Conservation (phyloP, 2,888 invertebrate genomes). For the Agonopterix heracliana region DNA sequence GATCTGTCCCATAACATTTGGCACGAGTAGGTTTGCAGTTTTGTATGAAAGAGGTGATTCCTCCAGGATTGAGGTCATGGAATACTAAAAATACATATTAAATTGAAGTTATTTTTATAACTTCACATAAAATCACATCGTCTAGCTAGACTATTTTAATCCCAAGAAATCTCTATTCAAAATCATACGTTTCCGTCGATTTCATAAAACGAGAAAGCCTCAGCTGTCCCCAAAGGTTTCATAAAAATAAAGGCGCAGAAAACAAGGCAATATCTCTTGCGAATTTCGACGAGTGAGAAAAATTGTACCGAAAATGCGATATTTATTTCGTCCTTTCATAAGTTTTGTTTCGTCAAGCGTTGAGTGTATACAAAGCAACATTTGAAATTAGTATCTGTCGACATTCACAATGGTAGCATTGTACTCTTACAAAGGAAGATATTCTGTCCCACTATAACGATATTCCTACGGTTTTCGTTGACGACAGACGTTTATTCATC, state of each 20-base stretch:
- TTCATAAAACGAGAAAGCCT: conserved; percentile 5
- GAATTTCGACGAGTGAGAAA: conserved; percentile 7
- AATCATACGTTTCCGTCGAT: not conserved
- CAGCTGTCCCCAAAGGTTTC: conserved; percentile 15
- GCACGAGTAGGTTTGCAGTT: too few relatives aligned
- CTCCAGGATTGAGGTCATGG: too few relatives aligned
- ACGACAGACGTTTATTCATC: conserved; percentile 36
- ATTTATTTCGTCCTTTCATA: conserved; percentile 23
- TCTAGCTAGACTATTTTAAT: too few relatives aligned
- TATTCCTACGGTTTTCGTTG: conserved; percentile 40
- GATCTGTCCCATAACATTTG: too few relatives aligned
- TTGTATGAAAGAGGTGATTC: too few relatives aligned
- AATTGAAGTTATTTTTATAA: too few relatives aligned
- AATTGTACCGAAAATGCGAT: conserved; percentile 17
- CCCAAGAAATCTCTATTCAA: too few relatives aligned
- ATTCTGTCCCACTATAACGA: conserved; percentile 45
- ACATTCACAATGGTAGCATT: conserved; percentile 46
- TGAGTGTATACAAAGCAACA: conserved; percentile 30
- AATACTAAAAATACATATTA: too few relatives aligned
- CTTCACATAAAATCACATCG: too few relatives aligned
- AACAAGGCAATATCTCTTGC: conserved; percentile 18
- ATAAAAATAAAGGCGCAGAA: conserved; percentile 18
- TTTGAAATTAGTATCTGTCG: conserved; percentile 61
- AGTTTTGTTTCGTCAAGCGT: conserved; percentile 36
- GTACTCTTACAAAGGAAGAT: conserved; percentile 43